Conservation (phyloP, 1,140 invertebrate genomes). For the Stenopsyche tienmushanensis region DNA sequence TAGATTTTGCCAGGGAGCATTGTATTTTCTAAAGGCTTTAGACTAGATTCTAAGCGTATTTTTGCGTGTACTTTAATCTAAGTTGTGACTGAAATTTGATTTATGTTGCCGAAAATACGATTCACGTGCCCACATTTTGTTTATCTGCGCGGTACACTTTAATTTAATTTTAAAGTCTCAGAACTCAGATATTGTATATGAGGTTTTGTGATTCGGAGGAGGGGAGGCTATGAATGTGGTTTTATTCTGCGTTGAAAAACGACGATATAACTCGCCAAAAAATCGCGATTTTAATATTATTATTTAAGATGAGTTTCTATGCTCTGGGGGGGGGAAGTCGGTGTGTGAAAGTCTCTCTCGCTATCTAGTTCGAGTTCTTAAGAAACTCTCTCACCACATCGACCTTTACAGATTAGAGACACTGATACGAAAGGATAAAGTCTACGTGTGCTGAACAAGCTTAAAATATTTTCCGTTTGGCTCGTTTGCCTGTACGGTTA, state of each 20-base stretch:
- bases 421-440: slow-evolving; percentile 1
- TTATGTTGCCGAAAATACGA: background rate
- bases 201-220: background rate
- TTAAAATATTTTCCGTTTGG: background rate
- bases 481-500: background rate
- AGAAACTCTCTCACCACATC: background rate
- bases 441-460: slow-evolving; percentile 10
- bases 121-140: background rate
- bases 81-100: background rate
- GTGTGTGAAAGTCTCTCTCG: too few relatives aligned
- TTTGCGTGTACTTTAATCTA: background rate
- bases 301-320: background rate
- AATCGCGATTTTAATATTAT: background rate
- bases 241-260: too few relatives aligned
- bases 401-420: slow-evolving; percentile 8
- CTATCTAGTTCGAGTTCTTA: background rate
- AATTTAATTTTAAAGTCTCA: background rate
- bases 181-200: background rate
- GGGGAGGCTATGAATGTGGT: too few relatives aligned
- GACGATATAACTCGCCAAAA: too few relatives aligned
- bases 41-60: too few relatives aligned
- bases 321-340: background rate
- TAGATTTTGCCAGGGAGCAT: too few relatives aligned
- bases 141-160: background rate
- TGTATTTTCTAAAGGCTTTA: too few relatives aligned